Base-by-base conservation (phyloP, 1,140 invertebrate species). In the Lordiphosa collinella region DNA sequence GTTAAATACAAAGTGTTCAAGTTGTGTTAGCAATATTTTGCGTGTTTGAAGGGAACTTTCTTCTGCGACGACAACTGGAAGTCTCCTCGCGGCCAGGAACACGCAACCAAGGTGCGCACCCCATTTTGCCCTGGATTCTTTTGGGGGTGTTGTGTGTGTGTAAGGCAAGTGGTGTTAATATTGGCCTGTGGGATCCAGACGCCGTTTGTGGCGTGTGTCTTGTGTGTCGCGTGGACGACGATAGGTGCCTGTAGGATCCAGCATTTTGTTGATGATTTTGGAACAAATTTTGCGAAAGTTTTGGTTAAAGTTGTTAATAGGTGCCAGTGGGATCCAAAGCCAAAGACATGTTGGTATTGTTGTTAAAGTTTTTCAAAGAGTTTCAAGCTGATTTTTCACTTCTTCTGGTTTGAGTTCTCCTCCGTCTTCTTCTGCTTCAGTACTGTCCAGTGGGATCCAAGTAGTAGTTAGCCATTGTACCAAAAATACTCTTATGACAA, bases 11-110 rank as follows among this genome's bases (percentile, higher is more conserved):
- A 64, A 79, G 43, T 55, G 46, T 60, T 38, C 29, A 52, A 41
- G 37, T 37, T 12, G 7, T 25, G 18, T 53, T 38, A n/a, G 35
- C 29, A 32, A 9, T 48, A 3, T 32, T 12, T 6, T 22, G 18
- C n/a, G n/a, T n/a, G n/a, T n/a, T n/a, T n/a, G n/a, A n/a, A n/a
- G n/a, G 10, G 14, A 22, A 71, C 71, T 87, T 87, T 88, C 88
- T 88, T 65, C 88, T 63, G 14, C 86, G 79, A 46, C 88, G 66
- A 35, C 88, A 89, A 58, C 88, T 89, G 66, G 88, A 89, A 62
- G 88, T 89, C 84, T 89, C 88, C 78, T 89, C 88, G 60, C 87
- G 79, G 73, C 88, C 88, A 43, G 86, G 79, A 48, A 89, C 66
- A 64, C 85, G 69, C 67, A 85, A 47, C 87, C 88, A 89, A 67